These are phyloP conservation scores for Tuberolachnus salignus DNA, from an alignment of 2,888 invertebrate species.

Conservation along the genomic window DNA sequence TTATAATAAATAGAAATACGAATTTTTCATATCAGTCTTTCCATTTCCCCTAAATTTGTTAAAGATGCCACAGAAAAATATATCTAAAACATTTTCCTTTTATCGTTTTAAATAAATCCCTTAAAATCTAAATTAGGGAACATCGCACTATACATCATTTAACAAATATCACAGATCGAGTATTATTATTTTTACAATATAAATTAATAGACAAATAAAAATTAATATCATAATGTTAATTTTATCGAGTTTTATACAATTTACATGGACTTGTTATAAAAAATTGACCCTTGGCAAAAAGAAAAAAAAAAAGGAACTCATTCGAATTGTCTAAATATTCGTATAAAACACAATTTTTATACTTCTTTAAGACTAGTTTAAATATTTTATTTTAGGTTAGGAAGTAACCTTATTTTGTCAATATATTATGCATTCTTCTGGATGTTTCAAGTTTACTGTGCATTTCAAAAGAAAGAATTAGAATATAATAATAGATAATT, in stretches of 20 bases:
- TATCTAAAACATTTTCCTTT: constrained; percentile 54
- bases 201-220: constrained; percentile 57
- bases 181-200: constrained; percentile 56
- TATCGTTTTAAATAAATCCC: constrained; percentile 56
- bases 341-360: constrained; percentile 57
- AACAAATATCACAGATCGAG: constrained; percentile 57
- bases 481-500: constrained; percentile 55
- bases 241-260: constrained; percentile 57
- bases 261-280: constrained; percentile 57
- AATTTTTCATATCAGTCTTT: constrained; percentile 56
- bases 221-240: constrained; percentile 56
- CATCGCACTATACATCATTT: constrained; percentile 55
- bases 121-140: constrained; percentile 56
- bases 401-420: constrained; percentile 56
- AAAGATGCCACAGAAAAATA: constrained; percentile 56
- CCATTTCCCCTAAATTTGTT: constrained; percentile 56
- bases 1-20: constrained; percentile 55
- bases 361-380: constrained; percentile 56
- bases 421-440: constrained; percentile 56
- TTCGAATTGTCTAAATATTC: constrained; percentile 54
- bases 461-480: constrained; percentile 56
- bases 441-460: constrained; percentile 56
- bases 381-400: constrained; percentile 54
- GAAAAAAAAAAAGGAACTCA: constrained; percentile 56
- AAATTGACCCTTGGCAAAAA: constrained; percentile 57